phyloP scores from a whole-genome alignment of 2,797 vertebrate species.

The Gambusia yucatana region DNA sequence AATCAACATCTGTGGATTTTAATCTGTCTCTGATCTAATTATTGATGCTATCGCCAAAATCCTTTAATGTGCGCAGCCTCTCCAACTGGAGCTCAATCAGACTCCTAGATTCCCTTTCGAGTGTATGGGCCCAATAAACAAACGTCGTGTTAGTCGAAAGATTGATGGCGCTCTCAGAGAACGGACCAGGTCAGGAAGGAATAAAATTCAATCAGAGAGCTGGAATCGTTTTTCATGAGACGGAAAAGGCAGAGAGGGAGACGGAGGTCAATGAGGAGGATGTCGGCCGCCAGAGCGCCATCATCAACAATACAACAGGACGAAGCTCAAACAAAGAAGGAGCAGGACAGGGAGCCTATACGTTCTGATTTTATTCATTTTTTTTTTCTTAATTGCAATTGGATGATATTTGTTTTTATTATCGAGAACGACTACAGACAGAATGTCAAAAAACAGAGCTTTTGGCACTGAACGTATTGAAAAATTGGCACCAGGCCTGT shows the following conservation, averaged over 20 bases:
- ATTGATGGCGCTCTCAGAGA: conserved; percentile 88
- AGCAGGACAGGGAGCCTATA: neutral
- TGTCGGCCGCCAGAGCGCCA: conserved; percentile 78
- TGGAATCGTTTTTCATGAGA: conserved; percentile 89
- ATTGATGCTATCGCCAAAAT: conserved; percentile 3
- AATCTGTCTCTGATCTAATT: neutral
- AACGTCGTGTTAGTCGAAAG: conserved; percentile 90
- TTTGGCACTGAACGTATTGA: neutral
- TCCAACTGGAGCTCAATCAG: conserved; percentile 65
- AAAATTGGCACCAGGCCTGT: conserved; percentile 12
- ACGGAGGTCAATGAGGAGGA: conserved; percentile 83
- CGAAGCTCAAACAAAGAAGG: conserved; percentile 42
- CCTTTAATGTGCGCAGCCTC: conserved; percentile 5
- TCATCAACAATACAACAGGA: conserved; percentile 76
- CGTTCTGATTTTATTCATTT: neutral
- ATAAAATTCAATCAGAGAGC: conserved; percentile 89
- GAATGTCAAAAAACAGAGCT: neutral
- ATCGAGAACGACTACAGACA: neutral
- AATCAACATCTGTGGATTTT: neutral
- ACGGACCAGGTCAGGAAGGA: conserved; percentile 89
- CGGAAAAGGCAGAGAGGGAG: conserved; percentile 83
- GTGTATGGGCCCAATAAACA: conserved; percentile 86
- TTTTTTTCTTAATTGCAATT: neutral
- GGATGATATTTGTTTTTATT: too few species aligned
- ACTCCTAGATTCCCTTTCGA: conserved; percentile 84